Evolutionary conservation across 2,113 vertebrate species (phyloP), one percentile per base, ranked within the genome.

Genomic region (Nesoenas mayeri): DNA sequence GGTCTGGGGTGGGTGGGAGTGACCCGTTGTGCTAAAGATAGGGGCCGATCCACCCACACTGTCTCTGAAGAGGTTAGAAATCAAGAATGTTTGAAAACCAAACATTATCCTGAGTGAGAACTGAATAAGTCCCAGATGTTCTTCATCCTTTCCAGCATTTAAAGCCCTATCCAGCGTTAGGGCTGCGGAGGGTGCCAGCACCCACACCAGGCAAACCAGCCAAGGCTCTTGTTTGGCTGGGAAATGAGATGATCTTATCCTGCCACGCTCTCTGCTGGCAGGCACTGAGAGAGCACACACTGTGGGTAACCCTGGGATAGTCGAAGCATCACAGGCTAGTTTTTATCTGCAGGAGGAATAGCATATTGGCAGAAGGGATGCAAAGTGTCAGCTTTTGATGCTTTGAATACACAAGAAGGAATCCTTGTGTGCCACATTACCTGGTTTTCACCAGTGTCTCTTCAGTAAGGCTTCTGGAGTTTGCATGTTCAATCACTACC

Each of bases 251-350:
- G 12, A 6, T 11, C 3, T 75, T 78, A 34, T 78, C 94, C 72
- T 90, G 85, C 66, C 65, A 71, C 93, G 93, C 95, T 64, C 95
- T 74, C 96, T 97, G 79, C 95, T 86, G 96, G 95, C 88, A 25
- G 29, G 20, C 34, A 9, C 50, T 20, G 21, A n/a, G 69, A 85
- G 44, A 73, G 71, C 70, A 17, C 34, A 3, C 18, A 5, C 44
- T 50, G 44, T 15, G 12, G 44, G 17, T 47, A 19, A 47, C 1
- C 15, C 44, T n/a, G 73, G 34, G 9, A 32, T 13, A 42, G 29
- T 34, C 79, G 65, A 18, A 65, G 58, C 36, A 42, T 29, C 10
- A 10, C 32, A 42, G 31, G 26, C 34, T 11, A 7, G 16, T 11
- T 9, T 84, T 87, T 26, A 14, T 12, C 73, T 64, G 53, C 1